Evolutionary conservation across 2,113 vertebrate genomes (phyloP), one percentile per base, ranked within the genome.

Genomic region (Pituophis catenifer): DNA sequence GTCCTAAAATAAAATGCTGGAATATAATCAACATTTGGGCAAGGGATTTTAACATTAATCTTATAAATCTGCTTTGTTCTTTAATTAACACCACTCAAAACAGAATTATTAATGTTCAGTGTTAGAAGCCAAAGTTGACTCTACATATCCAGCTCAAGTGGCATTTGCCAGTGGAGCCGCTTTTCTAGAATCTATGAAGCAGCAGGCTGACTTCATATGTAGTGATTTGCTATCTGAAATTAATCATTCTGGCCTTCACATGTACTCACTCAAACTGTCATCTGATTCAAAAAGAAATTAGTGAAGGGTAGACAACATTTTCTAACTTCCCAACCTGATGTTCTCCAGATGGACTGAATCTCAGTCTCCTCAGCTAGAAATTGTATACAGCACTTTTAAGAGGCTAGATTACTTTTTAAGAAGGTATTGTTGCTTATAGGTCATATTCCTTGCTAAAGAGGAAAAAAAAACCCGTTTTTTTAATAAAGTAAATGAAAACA

Each of bases 1-100:
- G 29, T 89, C 87, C 26, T 57, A 23, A 85, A 93, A 89, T 55
- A 81, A 92, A 92, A 89, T 58, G 23, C 12, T 89, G 88, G 65
- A n/a, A 89, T 33, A 44, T 59, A 86, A 86, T 55, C 65, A 90
- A 59, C 17, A 86, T 26, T 55, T 90, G 23, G 33, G 29, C 55
- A 86, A 59, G 8, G 15, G 44, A 81, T 86, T 89, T 93, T 93
- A 85, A 93, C 38, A 85, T 54, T 38, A 90, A 58, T 59, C 54
- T 86, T 44, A 90, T 59, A 44, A 29, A 23, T 12, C 65, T 59
- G 54, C 19, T 17, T 21, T 33, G 44, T 75, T 89, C 62, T 90
- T 44, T 62, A 88, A 89, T 90, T 90, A 86, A 59, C 38, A 93
- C 10, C 70, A 90, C 29, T 90, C 65, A 85, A 52, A 48, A 48